Base-by-base conservation (phyloP, 2,113 vertebrate species). In the Etia nguti region DNA sequence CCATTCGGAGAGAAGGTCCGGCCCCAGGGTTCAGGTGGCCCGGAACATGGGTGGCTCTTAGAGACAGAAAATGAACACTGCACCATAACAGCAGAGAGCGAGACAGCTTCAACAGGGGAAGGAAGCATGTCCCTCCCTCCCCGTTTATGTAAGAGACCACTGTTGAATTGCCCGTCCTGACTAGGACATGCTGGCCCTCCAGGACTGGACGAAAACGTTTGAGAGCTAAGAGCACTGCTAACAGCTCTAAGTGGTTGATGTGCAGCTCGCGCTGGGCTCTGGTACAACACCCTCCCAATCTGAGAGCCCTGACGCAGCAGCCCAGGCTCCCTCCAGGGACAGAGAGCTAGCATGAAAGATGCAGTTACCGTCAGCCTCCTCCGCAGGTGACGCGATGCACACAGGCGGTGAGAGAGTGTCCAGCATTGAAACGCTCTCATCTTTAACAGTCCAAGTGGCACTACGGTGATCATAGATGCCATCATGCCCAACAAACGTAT, bases 1-100 rank as follows among this genome's bases (percentile, higher is more conserved):
- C 16, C 46, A 48, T 18, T 48, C 46, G 46, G 46, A 50, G 46
- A 18, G 0, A 50, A 50, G 46, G 46, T 50, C 4, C 1, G 7
- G 0, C 46, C 16, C 46, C 16, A 50, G 7, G 7, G 46, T 50
- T 50, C 48, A 50, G 48, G 48, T 50, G 48, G 48, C 16, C 0
- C 7, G 0, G 7, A 7, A 0, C 46, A 50, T 50, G 46, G 16
- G 46, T 50, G 48, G 48, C 48, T 50, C 48, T 50, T 18, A 50
- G 46, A 8, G 8, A 50, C 1, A 50, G 48, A n/a, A 50, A 50
- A 50, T 50, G 16, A 52, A n/a, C 2, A 52, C 18, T 52, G 50
- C 0, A 52, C 18, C 8, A 52, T 20, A 52, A 52, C 48, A 20
- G 8, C 48, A 50, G 48, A 52, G 18, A 52, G 50, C 0, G 16